These are phyloP conservation scores for Numenius phaeopus DNA, from an alignment of 2,797 vertebrate species.

Conservation along the genomic window DNA sequence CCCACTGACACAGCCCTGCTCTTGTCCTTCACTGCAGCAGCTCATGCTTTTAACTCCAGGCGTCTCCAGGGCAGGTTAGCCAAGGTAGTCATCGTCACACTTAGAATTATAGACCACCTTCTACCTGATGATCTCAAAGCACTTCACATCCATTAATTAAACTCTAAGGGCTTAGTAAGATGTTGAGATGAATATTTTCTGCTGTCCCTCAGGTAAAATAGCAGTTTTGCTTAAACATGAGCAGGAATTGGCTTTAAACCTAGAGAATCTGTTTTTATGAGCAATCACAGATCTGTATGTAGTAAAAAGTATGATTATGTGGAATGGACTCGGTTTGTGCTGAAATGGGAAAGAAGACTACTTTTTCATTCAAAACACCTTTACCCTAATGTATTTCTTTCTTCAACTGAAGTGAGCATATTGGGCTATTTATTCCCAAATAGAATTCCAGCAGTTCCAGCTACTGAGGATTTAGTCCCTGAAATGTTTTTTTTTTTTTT, in stretches of 20 bases:
- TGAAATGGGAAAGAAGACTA: constrained; percentile 17
- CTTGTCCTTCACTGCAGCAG: not conserved
- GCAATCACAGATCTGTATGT: not conserved
- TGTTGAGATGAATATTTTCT: not conserved
- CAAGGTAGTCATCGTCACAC: not conserved
- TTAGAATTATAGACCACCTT: not conserved
- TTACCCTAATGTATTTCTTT: not conserved
- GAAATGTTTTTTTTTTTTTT: not conserved
- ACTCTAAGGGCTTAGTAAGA: not conserved
- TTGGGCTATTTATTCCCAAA: constrained; percentile 10
- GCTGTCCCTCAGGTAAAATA: not conserved
- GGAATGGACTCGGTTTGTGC: not conserved
- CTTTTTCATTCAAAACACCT: constrained; percentile 23
- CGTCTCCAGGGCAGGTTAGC: not conserved
- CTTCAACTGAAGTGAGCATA: not conserved
- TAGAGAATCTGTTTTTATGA: not conserved
- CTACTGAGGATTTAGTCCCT: not conserved
- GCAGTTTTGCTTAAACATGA: not conserved
- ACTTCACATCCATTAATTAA: constrained; percentile 28
- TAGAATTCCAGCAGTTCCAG: not conserved
- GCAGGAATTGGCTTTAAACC: not conserved
- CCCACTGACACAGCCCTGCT: not conserved
- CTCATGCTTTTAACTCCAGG: not conserved
- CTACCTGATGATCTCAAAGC: not conserved
- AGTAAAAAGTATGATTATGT: not conserved